These are phyloP conservation scores for Philaethria dido DNA, from an alignment of 2,888 invertebrate genomes.

Conservation along the genomic window DNA sequence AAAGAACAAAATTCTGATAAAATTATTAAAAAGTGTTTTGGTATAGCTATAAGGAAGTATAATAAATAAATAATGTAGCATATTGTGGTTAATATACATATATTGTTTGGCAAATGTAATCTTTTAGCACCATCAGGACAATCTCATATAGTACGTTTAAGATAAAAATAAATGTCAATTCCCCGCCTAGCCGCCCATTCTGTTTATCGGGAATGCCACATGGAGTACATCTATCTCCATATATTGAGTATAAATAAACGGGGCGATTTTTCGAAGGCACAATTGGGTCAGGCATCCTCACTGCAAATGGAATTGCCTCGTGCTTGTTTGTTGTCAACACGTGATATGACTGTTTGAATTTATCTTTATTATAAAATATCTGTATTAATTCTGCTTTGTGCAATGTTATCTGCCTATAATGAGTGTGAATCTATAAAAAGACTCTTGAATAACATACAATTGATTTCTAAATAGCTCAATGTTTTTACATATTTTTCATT, in stretches of 20 bases:
- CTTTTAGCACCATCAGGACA: background rate
- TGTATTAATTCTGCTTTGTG: background rate
- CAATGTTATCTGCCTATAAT: background rate
- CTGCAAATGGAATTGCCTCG: constrained; percentile 31
- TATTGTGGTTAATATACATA: too few species aligned
- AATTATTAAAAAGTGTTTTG: too few species aligned
- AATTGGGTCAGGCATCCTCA: constrained; percentile 31
- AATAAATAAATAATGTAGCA: too few species aligned
- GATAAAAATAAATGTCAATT: constrained; percentile 5
- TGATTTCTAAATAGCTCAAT: background rate
- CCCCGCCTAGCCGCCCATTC: background rate
- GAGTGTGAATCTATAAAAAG: too few species aligned
- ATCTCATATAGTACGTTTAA: background rate
- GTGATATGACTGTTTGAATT: constrained; percentile 20
- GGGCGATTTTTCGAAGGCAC: constrained; percentile 26
- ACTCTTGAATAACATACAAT: too few species aligned
- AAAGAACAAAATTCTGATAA: too few species aligned
- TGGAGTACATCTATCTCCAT: constrained; percentile 22
- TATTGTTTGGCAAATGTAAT: background rate
- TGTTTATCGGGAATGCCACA: constrained; percentile 1
- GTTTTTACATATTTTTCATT: background rate
- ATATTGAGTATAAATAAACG: constrained; percentile 29
- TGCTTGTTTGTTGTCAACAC: constrained; percentile 26
- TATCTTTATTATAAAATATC: constrained; percentile 16
- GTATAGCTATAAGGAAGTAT: too few species aligned